Evolutionary conservation across 2,888 invertebrate genomes (phyloP), one percentile per base, ranked within the genome.

Genomic region (Stegophylla sp.): DNA sequence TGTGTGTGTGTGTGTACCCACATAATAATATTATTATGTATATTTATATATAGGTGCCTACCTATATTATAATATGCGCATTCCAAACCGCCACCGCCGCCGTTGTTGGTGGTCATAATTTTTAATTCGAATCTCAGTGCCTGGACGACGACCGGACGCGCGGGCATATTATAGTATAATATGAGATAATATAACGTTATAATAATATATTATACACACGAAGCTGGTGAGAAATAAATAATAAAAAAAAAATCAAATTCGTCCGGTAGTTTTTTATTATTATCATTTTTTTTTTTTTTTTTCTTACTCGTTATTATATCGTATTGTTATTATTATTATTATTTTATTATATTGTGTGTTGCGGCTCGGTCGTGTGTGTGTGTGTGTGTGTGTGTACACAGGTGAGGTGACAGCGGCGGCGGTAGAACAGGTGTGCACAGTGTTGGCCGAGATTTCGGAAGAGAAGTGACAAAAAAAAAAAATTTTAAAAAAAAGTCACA

Each of bases 81-180:
- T 75, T 64, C 64, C 64, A 41, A 64, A 75, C 64, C 73, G 10
- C 56, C 48, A 9, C 56, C 48, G 17, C 28, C 41, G 56, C 61
- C 74, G 75, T 75, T 75, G 75, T 75, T 64, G 75, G 75, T 75
- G 75, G 75, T 64, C 75, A 51, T 75, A 64, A 64, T 75, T 75
- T 75, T 75, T 75, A 64, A 75, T 75, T 75, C 74, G 74, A 74
- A 74, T 74, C 74, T 74, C 74, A 48, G 51, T 34, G 45, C 1
- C n/a, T 45, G 61, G n/a, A n/a, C n/a, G n/a, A n/a, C 43, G 61
- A 63, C 74, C 74, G 74, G 63, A 74, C 74, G 74, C 63, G 63
- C 63, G 51, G n/a, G 17, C 43, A 45, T 41, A 23, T 20, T 56
- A 56, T n/a, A n/a, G n/a, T n/a, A n/a, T n/a, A n/a, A n/a, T n/a